phyloP scores from a whole-genome alignment of 35 echinoderm and acorn worm genomes.

The Ophiothrix spiculata region DNA sequence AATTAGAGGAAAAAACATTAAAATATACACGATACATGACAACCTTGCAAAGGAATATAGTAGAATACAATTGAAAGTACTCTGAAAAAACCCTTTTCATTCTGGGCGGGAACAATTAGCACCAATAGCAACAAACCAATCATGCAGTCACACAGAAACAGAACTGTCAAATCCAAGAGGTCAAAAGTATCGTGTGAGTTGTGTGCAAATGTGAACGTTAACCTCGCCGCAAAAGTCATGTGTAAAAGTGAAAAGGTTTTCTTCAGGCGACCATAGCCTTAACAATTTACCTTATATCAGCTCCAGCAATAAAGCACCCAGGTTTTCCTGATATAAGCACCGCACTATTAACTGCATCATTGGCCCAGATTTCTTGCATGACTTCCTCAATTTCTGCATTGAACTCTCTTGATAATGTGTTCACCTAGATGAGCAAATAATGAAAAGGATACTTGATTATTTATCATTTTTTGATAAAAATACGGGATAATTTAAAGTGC shows the following conservation, averaged over 20 bases:
- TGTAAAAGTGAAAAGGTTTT: too few species aligned
- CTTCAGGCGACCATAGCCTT: constrained; percentile 54
- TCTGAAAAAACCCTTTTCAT: too few species aligned
- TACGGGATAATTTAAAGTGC: too few species aligned
- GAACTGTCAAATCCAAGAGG: constrained; percentile 57
- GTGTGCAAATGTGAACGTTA: too few species aligned
- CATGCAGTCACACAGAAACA: constrained; percentile 81
- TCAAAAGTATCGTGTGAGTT: constrained; percentile 15
- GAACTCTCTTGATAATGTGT: constrained; percentile 66
- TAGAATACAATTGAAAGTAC: too few species aligned
- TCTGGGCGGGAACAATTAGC: constrained; percentile 87
- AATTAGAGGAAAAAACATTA: too few species aligned
- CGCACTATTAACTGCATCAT: constrained; percentile 66
- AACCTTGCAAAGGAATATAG: too few species aligned
- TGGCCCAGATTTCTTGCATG: constrained; percentile 37
- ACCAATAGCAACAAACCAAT: constrained; percentile 77
- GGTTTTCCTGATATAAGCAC: constrained; percentile 94
- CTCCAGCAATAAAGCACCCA: constrained; percentile 90
- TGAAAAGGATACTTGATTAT: too few species aligned
- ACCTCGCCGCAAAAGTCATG: too few species aligned
- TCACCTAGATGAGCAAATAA: constrained; percentile 52
- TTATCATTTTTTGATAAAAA: too few species aligned
- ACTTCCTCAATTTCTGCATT: constrained; percentile 70
- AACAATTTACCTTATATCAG: constrained; percentile 96
- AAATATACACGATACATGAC: too few species aligned